These are phyloP conservation scores for Gracilinanus agilis DNA, from an alignment of 2,113 vertebrate species.

Conservation along the genomic window DNA sequence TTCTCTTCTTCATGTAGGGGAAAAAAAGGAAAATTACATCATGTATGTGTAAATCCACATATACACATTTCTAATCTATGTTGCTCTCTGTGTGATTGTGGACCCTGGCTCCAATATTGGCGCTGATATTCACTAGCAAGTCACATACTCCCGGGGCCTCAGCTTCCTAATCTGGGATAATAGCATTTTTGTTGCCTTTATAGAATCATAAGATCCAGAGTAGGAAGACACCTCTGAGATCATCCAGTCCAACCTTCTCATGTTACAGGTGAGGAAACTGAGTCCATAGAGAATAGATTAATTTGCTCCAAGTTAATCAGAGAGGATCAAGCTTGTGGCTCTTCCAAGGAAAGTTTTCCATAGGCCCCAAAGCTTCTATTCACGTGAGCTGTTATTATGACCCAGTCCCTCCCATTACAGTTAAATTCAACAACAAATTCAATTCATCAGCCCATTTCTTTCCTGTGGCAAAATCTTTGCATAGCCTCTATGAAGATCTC, in stretches of 20 bases:
- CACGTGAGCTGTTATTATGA: not conserved
- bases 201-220: too few species aligned
- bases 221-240: not conserved
- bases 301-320: conserved; percentile 20
- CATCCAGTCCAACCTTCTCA: not conserved
- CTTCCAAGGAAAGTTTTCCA: not conserved
- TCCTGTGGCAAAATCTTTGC: too few species aligned
- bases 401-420: not conserved
- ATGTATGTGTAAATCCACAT: not conserved
- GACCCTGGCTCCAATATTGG: not conserved
- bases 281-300: not conserved
- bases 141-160: not conserved
- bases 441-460: not conserved
- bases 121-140: not conserved
- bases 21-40: not conserved
- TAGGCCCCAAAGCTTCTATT: not conserved
- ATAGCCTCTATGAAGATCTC: not conserved
- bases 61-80: too few species aligned
- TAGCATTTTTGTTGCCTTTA: not conserved
- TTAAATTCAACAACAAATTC: not conserved
- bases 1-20: not conserved
- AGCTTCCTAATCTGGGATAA: not conserved
- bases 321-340: not conserved
- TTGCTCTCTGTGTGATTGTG: too few species aligned
- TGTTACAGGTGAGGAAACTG: conserved; percentile 27